Evolutionary conservation across 2,113 vertebrate species (phyloP), one percentile per base, ranked within the genome.

Genomic region (Oncorhynchus kisutch): DNA sequence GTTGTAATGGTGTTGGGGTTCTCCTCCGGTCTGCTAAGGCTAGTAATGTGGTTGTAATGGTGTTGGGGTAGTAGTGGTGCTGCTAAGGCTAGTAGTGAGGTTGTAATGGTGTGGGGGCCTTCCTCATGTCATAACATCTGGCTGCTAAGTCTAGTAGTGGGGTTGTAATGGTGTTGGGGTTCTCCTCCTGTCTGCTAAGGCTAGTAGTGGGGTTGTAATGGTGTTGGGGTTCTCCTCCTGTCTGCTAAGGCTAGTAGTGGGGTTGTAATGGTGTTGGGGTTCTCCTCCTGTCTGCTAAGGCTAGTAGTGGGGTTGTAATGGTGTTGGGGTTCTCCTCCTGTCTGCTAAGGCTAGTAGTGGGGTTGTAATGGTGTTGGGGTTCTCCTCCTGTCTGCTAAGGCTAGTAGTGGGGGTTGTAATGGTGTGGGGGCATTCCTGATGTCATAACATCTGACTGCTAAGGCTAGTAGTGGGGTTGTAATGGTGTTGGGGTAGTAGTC

Each of bases 211-310:
- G 86, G 78, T 86, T 83, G 85, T 89, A 90, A 91, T 39, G 8
- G 34, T 39, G 34, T 39, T 0, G 4, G 34, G 31, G 34, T 0
- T 0, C 0, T 39, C 34, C 34, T 39, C 82, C 85, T 88, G 74
- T 76, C 5, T 34, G 31, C 0, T 34, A 34, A 34, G 31, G 31
- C 31, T 34, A 73, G 82, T 84, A 87, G 84, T 88, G 85, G 87
- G 31, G 78, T 86, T 83, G 85, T 90, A 90, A 91, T 87, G 85
- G 84, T 71, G 60, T 69, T 18, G 60, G 5, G 84, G 84, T 82
- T 79, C 83, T 81, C 81, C 89, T 89, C 84, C 88, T 88, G 89
- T 83, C 82, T 89, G 85, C 82, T 89, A 90, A 90, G 86, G 89
- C 85, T 85, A 73, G 81, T 84, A 87, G 84, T 88, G 84, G 89